These are phyloP conservation scores for Palythoa caribaeorum DNA, from an alignment of 92 coral and sea anemone genomes.

Conservation along the genomic window DNA sequence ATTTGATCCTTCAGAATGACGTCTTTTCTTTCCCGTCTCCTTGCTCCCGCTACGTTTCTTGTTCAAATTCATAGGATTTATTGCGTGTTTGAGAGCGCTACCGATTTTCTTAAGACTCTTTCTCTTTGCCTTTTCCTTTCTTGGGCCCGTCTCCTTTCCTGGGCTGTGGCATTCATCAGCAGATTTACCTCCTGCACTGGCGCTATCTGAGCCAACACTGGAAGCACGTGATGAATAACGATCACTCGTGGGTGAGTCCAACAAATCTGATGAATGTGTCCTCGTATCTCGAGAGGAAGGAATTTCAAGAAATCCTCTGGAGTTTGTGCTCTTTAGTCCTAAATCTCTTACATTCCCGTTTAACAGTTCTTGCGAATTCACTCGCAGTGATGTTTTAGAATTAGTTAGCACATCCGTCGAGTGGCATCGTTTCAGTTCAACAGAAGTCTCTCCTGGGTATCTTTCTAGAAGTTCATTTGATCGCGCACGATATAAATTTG, in stretches of 20 bases:
- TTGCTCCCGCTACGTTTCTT: constrained; percentile 51
- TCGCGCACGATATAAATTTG: constrained; percentile 29
- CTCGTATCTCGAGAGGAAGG: constrained; percentile 21
- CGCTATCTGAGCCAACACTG: constrained; percentile 80
- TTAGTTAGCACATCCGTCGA: constrained; percentile 26
- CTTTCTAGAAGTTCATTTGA: constrained; percentile 41
- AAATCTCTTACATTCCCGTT: not conserved
- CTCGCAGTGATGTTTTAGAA: constrained; percentile 18
- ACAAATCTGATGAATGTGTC: constrained; percentile 30
- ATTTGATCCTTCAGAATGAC: constrained; percentile 12
- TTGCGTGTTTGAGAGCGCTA: constrained; percentile 80
- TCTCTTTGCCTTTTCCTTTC: constrained; percentile 71
- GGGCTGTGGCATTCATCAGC: constrained; percentile 56
- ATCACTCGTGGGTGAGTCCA: constrained; percentile 42
- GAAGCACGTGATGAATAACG: constrained; percentile 64
- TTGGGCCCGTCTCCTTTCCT: constrained; percentile 26
- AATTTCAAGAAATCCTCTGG: constrained; percentile 32
- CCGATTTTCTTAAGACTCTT: constrained; percentile 82
- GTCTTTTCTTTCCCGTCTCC: constrained; percentile 25
- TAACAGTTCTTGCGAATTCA: constrained; percentile 29
- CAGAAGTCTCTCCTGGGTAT: constrained; percentile 10
- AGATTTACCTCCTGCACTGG: constrained; percentile 53
- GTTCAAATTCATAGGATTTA: constrained; percentile 74
- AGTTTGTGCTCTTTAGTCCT: not conserved
- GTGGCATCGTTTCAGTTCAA: constrained; percentile 23